phyloP scores from a whole-genome alignment of 2,797 vertebrate genomes.

The Myotis findleyi region DNA sequence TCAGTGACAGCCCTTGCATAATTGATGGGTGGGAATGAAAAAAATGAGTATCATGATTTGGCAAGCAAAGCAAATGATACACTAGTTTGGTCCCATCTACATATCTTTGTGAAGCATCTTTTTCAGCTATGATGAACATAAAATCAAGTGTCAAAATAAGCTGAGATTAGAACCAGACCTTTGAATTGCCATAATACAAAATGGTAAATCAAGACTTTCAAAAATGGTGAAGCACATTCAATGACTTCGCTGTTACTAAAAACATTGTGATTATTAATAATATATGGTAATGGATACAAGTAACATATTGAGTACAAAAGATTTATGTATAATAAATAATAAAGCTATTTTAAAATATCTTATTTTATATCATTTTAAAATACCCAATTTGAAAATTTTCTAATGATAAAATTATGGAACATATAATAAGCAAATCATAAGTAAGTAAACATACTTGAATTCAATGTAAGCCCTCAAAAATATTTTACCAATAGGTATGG shows the following conservation, averaged over 20 bases:
- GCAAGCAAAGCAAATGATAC: background rate
- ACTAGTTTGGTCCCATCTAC: background rate
- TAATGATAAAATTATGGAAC: background rate
- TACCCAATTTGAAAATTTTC: background rate
- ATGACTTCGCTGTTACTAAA: background rate
- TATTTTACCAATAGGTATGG: background rate
- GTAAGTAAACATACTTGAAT: background rate
- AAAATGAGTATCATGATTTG: background rate
- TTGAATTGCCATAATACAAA: background rate
- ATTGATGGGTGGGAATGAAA: background rate
- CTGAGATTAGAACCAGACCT: slow-evolving; percentile 21
- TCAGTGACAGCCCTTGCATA: background rate
- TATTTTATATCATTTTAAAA: background rate
- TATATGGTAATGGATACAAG: background rate
- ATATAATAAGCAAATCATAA: background rate
- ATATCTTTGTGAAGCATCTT: background rate
- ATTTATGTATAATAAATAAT: background rate
- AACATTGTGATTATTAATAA: slow-evolving; percentile 16
- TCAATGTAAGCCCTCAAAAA: background rate
- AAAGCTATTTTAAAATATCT: background rate
- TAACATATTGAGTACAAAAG: slow-evolving; percentile 1
- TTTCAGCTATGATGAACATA: slow-evolving; percentile 29
- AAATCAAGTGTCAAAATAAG: slow-evolving; percentile 41
- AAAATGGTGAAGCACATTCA: background rate
- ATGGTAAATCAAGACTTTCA: background rate